These are phyloP conservation scores for Diorhabda sublineata DNA, from an alignment of 1,140 invertebrate genomes.

Conservation along the genomic window DNA sequence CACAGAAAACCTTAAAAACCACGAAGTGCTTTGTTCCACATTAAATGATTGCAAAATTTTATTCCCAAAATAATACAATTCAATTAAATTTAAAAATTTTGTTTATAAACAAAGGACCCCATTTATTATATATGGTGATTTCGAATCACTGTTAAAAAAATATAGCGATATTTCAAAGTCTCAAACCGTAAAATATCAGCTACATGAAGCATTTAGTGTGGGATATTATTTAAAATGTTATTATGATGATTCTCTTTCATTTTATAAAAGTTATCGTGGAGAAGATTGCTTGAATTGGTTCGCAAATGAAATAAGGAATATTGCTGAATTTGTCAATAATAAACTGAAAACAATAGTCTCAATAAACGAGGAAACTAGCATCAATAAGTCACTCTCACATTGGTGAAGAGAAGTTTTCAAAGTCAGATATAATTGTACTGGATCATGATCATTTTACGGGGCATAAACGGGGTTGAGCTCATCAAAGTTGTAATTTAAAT, in stretches of 20 bases:
- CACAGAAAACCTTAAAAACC: constrained; percentile 19
- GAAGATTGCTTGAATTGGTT: constrained; percentile 36
- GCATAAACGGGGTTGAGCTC: constrained; percentile 36
- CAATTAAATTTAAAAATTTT: constrained; percentile 13
- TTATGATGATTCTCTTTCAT: constrained; percentile 29
- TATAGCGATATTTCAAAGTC: neutral
- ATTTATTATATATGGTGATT: constrained; percentile 43
- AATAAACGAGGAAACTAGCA: neutral
- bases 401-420: constrained; percentile 28
- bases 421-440: constrained; percentile 9
- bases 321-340: constrained; percentile 24
- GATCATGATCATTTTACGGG: constrained; percentile 34
- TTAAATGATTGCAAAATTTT: constrained; percentile 20
- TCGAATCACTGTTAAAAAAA: constrained; percentile 36
- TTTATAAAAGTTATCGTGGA: constrained; percentile 30
- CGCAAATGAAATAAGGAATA: constrained; percentile 24
- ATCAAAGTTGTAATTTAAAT: constrained; percentile 43
- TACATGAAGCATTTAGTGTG: constrained; percentile 39
- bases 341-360: constrained; percentile 6
- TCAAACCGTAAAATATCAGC: constrained; percentile 24
- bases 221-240: constrained; percentile 23
- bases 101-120: constrained; percentile 30
- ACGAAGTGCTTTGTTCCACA: constrained; percentile 23
- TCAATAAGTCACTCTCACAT: constrained; percentile 32
- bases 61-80: no score